A percentile compares a stretch with the other conserved stretches of the same genome.
These are phyloP conservation scores for Choloepus didactylus DNA, from an alignment of 2,797 vertebrate genomes.

Conservation along the genomic window DNA sequence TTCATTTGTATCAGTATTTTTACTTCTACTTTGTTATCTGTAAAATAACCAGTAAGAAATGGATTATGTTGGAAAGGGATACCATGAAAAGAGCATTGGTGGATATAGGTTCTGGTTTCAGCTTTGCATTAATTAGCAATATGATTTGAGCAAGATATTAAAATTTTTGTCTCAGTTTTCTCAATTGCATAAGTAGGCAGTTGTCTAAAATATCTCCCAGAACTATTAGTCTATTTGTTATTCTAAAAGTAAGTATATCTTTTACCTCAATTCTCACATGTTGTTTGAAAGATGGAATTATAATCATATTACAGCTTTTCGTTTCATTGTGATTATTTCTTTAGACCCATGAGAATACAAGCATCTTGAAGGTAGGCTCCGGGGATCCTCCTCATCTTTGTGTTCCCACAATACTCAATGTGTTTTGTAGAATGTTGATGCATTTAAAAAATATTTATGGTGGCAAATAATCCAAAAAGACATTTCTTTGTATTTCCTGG, in stretches of 20 bases:
- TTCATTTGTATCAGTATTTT: background rate
- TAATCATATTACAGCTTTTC: background rate
- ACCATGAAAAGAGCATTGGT: background rate
- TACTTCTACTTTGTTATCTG: background rate
- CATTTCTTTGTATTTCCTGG: background rate
- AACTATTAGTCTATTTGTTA: background rate
- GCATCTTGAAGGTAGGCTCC: fast-evolving
- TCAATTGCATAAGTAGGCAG: background rate
- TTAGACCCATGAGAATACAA: background rate
- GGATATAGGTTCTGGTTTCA: background rate
- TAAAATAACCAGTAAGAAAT: background rate
- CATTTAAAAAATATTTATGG: background rate
- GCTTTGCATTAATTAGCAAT: background rate
- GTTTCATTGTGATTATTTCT: background rate
- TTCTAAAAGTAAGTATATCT: background rate
- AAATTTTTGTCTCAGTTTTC: background rate
- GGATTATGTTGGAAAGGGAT: background rate
- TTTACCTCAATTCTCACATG: background rate
- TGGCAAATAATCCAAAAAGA: background rate
- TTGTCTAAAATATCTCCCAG: background rate
- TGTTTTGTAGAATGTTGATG: background rate
- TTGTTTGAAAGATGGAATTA: background rate
- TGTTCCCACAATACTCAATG: background rate
- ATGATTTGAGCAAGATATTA: background rate
- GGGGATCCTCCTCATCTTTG: background rate